Evolutionary conservation across 35 echinoderm and acorn worm genomes (phyloP).

Genomic region (Stichopus chloronotus): DNA sequence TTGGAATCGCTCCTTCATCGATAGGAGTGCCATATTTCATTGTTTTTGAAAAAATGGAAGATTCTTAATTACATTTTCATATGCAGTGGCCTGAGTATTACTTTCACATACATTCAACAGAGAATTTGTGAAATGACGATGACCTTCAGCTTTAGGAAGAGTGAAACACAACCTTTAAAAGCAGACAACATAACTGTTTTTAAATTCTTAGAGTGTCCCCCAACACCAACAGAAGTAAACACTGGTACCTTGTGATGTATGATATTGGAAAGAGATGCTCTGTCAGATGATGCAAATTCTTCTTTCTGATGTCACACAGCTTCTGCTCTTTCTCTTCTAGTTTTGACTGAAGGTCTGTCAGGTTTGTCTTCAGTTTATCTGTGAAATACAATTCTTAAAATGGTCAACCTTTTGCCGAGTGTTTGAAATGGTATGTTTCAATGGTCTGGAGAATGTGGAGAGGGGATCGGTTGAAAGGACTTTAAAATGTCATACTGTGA

Average conservation of each 20-base stretch:
- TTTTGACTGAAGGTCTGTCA: slow-evolving; percentile 11
- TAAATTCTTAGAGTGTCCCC: too few species aligned
- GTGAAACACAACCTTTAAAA: too few species aligned
- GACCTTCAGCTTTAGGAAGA: too few species aligned
- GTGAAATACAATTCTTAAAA: not conserved
- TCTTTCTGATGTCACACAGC: slow-evolving; percentile 68
- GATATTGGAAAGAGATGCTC: slow-evolving; percentile 77
- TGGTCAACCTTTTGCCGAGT: not conserved
- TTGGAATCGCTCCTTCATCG: too few species aligned
- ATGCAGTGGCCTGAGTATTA: too few species aligned
- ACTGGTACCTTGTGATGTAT: slow-evolving; percentile 69
- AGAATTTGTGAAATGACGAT: too few species aligned
- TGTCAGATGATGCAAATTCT: slow-evolving; percentile 60
- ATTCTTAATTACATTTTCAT: too few species aligned
- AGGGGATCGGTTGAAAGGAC: not conserved
- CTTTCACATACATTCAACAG: too few species aligned
- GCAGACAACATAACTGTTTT: too few species aligned
- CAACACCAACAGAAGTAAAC: not conserved
- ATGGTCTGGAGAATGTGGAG: not conserved
- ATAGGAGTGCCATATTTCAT: too few species aligned
- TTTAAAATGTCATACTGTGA: not conserved
- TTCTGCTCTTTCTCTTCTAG: slow-evolving; percentile 75
- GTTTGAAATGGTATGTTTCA: too few species aligned
- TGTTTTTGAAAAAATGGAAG: too few species aligned
- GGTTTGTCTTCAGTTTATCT: slow-evolving; percentile 61